Conservation (phyloP, 2,888 invertebrate genomes). For the Chymomyza amoena region DNA sequence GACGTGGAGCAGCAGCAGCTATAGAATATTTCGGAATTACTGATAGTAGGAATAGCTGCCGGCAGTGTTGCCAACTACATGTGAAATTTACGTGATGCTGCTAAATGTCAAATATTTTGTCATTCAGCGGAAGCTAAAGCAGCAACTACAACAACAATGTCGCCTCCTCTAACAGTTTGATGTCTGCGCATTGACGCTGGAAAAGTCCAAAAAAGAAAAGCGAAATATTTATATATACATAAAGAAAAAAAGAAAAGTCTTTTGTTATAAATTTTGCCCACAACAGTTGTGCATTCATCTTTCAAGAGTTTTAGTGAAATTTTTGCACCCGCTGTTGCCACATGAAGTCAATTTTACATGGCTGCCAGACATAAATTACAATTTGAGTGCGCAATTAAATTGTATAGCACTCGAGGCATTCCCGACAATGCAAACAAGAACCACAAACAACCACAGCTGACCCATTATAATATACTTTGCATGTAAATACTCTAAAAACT, state of each 20-base stretch:
- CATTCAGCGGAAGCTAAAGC: conserved; percentile 25
- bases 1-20: background rate
- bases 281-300: background rate
- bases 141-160: background rate
- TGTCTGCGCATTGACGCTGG: background rate
- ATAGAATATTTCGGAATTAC: background rate
- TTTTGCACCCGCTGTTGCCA: conserved; percentile 31
- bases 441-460: too few relatives aligned
- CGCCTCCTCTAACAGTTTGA: background rate
- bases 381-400: conserved; percentile 46
- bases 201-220: too few relatives aligned
- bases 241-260: background rate
- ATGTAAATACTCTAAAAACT: background rate
- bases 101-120: conserved; percentile 71
- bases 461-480: conserved; percentile 48
- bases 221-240: background rate
- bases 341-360: conserved; percentile 67
- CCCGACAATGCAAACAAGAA: background rate
- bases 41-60: background rate
- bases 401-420: conserved; percentile 23
- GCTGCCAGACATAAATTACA: conserved; percentile 60
- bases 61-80: conserved; percentile 4
- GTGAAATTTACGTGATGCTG: conserved; percentile 59
- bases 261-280: background rate
- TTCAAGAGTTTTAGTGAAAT: background rate